Percentiles rank a stretch among this genome's conserved stretches.
Evolutionary conservation across 1,140 invertebrate genomes (phyloP).

Genomic region (Glomeris maerens): DNA sequence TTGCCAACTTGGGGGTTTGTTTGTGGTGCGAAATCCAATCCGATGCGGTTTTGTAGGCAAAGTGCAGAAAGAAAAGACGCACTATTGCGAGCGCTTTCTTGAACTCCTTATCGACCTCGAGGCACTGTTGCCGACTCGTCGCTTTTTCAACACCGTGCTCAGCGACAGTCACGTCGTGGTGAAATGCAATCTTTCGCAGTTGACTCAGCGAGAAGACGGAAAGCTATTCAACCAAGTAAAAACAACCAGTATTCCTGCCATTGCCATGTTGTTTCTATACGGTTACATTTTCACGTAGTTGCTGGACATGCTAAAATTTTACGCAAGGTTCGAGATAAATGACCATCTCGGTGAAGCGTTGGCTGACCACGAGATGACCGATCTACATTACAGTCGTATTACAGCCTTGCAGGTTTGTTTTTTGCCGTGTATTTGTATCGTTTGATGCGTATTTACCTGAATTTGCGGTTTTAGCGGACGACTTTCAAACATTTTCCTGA

Average conservation of each 20-base stretch:
- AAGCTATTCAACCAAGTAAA: slow-evolving; percentile 79
- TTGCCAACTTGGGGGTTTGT: background rate
- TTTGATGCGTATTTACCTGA: slow-evolving; percentile 3
- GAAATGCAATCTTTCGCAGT: slow-evolving; percentile 62
- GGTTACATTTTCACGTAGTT: slow-evolving; percentile 46
- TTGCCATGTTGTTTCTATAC: background rate
- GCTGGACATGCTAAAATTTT: slow-evolving; percentile 90
- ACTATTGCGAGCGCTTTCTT: slow-evolving; percentile 89
- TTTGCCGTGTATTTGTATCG: slow-evolving; percentile 4
- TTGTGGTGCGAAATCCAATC: slow-evolving; percentile 2
- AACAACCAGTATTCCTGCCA: slow-evolving; percentile 11
- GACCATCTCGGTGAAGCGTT: slow-evolving; percentile 89
- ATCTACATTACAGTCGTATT: slow-evolving; percentile 81
- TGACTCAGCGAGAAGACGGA: slow-evolving; percentile 64
- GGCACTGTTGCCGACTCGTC: slow-evolving; percentile 78
- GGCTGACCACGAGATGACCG: slow-evolving; percentile 82
- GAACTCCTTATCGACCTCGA: slow-evolving; percentile 94
- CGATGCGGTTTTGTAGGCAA: slow-evolving; percentile 30
- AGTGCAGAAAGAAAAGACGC: slow-evolving; percentile 44
- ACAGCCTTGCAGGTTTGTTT: slow-evolving; percentile 62
- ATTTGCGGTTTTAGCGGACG: slow-evolving; percentile 53
- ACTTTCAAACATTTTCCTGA: slow-evolving; percentile 85
- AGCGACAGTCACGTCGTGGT: slow-evolving; percentile 91
- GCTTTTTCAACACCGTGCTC: slow-evolving; percentile 92
- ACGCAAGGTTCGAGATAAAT: slow-evolving; percentile 93